These are phyloP conservation scores for Ceratina calcarata DNA, from an alignment of 1,140 invertebrate species.

Conservation along the genomic window DNA sequence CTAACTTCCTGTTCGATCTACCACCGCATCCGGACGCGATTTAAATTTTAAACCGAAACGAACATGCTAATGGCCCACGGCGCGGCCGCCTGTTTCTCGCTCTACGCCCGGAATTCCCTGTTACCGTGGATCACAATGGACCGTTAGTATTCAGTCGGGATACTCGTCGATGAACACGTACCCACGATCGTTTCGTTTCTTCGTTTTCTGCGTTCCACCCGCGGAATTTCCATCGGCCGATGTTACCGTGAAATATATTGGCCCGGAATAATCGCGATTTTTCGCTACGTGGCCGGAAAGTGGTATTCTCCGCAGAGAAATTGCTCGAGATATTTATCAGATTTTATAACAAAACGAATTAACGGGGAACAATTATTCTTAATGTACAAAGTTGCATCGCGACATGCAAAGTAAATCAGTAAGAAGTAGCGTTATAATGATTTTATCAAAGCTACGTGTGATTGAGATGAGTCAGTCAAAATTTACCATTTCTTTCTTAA, in stretches of 20 bases:
- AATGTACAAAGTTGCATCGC: too few species aligned
- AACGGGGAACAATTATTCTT: too few species aligned
- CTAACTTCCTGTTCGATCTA: constrained; percentile 38
- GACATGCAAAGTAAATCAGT: too few species aligned
- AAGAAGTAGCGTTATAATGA: too few species aligned
- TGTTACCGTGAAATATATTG: neutral
- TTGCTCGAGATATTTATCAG: neutral
- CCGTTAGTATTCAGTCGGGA: constrained; percentile 59
- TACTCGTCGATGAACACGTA: neutral
- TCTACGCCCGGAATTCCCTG: neutral
- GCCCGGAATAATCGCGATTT: neutral
- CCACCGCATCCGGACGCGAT: constrained; percentile 55
- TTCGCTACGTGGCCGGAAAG: neutral
- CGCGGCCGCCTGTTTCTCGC: constrained; percentile 7
- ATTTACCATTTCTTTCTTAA: too few species aligned
- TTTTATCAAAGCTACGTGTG: too few species aligned
- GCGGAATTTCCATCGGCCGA: neutral
- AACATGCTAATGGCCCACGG: constrained; percentile 56
- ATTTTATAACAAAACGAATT: too few species aligned
- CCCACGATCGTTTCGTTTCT: neutral
- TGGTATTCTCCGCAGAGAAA: neutral
- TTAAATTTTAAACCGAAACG: constrained; percentile 66
- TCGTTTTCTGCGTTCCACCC: neutral
- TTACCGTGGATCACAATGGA: constrained; percentile 66
- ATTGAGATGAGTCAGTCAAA: too few species aligned